Evolutionary conservation across 1,140 invertebrate genomes (phyloP).

Genomic region (Planococcus citri): DNA sequence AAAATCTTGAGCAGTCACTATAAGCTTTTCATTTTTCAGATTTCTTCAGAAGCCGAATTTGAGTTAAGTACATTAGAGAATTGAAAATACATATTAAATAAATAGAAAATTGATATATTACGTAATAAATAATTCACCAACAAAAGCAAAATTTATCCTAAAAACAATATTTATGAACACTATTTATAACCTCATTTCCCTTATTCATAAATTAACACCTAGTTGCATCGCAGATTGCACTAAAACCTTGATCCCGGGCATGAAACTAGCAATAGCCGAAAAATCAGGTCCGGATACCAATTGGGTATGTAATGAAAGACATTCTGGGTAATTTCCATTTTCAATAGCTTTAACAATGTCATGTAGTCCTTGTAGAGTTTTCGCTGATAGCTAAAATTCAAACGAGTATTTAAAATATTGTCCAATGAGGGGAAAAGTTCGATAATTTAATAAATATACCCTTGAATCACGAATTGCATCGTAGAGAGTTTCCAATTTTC

Average conservation of each 20-base stretch:
- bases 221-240: constrained; percentile 68
- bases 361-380: constrained; percentile 62
- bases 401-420: not conserved
- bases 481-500: constrained; percentile 72
- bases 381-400: constrained; percentile 59
- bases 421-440: not conserved
- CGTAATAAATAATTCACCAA: too few relatives aligned
- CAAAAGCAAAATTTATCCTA: too few relatives aligned
- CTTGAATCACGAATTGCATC: constrained; percentile 70
- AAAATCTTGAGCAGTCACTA: too few relatives aligned
- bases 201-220: constrained; percentile 37
- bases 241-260: constrained; percentile 81
- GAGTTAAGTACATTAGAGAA: too few relatives aligned
- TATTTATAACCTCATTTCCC: too few relatives aligned
- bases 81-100: too few relatives aligned
- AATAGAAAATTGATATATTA: too few relatives aligned
- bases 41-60: too few relatives aligned
- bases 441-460: constrained; percentile 53
- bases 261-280: constrained; percentile 77
- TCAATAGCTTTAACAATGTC: constrained; percentile 60
- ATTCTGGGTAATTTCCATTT: constrained; percentile 54
- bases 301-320: constrained; percentile 56
- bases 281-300: constrained; percentile 64
- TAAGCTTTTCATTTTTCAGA: too few relatives aligned
- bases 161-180: too few relatives aligned